phyloP scores from a whole-genome alignment of 1,140 invertebrate species.

The Drosophila funebris region DNA sequence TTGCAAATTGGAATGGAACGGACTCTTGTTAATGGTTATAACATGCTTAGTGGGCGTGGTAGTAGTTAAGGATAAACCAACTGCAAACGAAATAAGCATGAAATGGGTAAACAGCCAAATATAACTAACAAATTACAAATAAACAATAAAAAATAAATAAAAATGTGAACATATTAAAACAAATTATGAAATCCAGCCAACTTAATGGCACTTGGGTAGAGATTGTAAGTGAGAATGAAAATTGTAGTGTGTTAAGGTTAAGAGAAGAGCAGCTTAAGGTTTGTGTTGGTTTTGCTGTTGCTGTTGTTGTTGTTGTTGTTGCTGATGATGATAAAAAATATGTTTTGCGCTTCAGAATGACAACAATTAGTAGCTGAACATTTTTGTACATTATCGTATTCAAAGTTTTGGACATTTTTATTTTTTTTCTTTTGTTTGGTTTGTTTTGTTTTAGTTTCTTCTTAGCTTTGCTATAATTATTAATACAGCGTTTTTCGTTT shows the following conservation, averaged over 20 bases:
- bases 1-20: conserved; percentile 56
- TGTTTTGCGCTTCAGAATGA: conserved; percentile 47
- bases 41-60: conserved; percentile 79
- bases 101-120: conserved; percentile 72
- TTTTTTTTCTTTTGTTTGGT: neutral
- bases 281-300: neutral
- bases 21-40: conserved; percentile 79
- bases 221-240: conserved; percentile 3
- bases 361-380: conserved; percentile 56
- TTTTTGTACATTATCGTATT: conserved; percentile 81
- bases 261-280: conserved; percentile 21
- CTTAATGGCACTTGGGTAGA: neutral
- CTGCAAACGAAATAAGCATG: conserved; percentile 80
- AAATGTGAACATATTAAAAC: neutral
- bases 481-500: conserved; percentile 10
- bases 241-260: conserved; percentile 3
- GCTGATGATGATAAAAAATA: conserved; percentile 44
- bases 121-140: conserved; percentile 16
- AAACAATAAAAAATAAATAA: conserved; percentile 30
- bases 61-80: conserved; percentile 72
- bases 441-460: conserved; percentile 30
- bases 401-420: conserved; percentile 84
- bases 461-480: conserved; percentile 34
- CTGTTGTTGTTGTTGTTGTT: conserved; percentile 12
- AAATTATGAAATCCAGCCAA: neutral